These are phyloP conservation scores for Lepus americanus DNA, from an alignment of 2,113 vertebrate genomes.

Conservation along the genomic window DNA sequence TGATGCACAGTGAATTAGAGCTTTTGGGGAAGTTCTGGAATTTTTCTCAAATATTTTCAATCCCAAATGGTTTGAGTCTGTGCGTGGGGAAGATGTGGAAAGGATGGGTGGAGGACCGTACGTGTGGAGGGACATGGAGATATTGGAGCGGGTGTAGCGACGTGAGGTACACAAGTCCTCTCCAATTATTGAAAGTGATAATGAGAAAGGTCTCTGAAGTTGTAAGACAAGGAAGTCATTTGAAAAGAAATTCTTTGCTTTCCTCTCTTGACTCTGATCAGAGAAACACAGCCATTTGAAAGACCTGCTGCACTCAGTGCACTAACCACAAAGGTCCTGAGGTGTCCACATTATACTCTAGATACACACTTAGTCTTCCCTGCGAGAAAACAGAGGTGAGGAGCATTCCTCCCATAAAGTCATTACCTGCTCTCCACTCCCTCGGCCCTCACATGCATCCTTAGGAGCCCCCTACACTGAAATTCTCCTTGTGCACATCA, in stretches of 20 bases:
- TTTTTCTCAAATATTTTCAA: too few relatives aligned
- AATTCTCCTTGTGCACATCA: slow-evolving; percentile 20
- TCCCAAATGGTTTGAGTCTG: too few relatives aligned
- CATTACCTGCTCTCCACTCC: background rate
- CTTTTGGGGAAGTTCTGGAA: too few relatives aligned
- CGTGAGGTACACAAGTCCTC: background rate
- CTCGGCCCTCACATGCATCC: background rate
- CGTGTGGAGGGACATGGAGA: background rate
- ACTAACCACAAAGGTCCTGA: background rate
- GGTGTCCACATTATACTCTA: background rate
- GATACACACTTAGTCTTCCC: background rate
- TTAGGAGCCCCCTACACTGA: background rate
- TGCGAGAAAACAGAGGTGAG: background rate
- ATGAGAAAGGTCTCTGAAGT: background rate
- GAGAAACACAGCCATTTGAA: background rate
- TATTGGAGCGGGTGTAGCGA: background rate
- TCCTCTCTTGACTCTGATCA: background rate
- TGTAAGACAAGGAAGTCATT: background rate
- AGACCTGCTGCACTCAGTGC: background rate
- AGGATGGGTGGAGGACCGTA: too few relatives aligned
- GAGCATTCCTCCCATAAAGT: slow-evolving; percentile 5
- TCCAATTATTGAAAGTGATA: background rate
- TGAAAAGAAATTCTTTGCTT: background rate
- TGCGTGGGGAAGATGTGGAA: too few relatives aligned
- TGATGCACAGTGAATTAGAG: too few relatives aligned